A percentile compares a stretch with the other conserved stretches of the same genome.
These are phyloP conservation scores for Steinernema khuongi DNA, from an alignment of 1,140 invertebrate species.

Conservation along the genomic window DNA sequence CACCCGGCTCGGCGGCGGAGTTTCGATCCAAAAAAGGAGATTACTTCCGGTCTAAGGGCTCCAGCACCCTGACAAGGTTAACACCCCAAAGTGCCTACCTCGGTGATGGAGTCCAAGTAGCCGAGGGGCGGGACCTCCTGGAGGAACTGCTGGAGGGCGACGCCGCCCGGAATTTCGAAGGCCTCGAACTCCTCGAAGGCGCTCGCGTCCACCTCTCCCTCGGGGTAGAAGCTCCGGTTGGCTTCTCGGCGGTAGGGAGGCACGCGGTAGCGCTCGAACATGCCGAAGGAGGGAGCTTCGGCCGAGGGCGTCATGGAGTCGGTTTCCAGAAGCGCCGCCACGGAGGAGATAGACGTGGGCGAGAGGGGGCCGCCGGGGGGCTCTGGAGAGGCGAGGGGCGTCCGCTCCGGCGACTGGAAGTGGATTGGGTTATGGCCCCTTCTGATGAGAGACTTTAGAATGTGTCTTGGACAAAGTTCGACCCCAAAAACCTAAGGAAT, in stretches of 20 bases:
- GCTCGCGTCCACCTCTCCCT: not conserved
- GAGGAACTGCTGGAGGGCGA: not conserved
- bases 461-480: too few relatives aligned
- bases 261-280: constrained; percentile 4
- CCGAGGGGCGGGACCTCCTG: not conserved
- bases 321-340: not conserved
- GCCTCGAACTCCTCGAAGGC: not conserved
- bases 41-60: too few relatives aligned
- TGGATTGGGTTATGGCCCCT: too few relatives aligned
- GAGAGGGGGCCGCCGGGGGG: not conserved
- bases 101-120: not conserved
- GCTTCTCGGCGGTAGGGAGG: not conserved
- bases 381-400: not conserved
- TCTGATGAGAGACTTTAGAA: too few relatives aligned
- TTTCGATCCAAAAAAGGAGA: too few relatives aligned
- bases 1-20: too few relatives aligned
- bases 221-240: not conserved
- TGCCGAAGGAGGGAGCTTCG: not conserved
- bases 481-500: too few relatives aligned
- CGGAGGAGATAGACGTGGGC: not conserved
- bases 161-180: not conserved
- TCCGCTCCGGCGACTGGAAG: not conserved
- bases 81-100: not conserved
- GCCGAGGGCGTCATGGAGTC: not conserved
- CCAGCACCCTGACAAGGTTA: too few relatives aligned